A percentile compares a stretch with the other conserved stretches of the same genome.
phyloP scores from a whole-genome alignment of 92 coral and sea anemone genomes.

The Phenganax stokvisi region DNA sequence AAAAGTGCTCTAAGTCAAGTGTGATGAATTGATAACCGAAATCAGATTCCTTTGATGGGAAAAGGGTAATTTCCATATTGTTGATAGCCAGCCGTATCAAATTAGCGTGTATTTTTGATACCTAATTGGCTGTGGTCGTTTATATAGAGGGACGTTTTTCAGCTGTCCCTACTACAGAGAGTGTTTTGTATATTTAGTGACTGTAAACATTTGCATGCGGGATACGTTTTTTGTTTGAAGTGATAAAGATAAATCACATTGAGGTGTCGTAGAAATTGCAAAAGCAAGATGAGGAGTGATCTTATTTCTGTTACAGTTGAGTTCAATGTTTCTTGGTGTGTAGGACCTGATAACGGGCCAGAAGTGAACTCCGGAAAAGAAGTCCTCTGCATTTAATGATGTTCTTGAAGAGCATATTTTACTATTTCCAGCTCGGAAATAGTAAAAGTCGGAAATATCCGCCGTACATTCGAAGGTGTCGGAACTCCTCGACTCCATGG shows the following conservation, averaged over 20 bases:
- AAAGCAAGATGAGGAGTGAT: too few species aligned
- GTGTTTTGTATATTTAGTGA: not conserved
- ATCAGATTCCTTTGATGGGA: not conserved
- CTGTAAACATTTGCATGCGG: not conserved
- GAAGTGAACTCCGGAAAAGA: too few species aligned
- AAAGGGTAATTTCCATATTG: constrained; percentile 5
- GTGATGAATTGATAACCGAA: not conserved
- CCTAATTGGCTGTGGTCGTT: not conserved
- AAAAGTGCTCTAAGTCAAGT: not conserved
- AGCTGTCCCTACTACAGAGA: not conserved
- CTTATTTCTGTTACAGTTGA: too few species aligned
- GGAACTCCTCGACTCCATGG: constrained; percentile 73
- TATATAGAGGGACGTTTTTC: not conserved
- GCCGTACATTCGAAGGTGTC: constrained; percentile 86
- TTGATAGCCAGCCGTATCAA: not conserved
- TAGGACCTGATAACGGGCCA: too few species aligned
- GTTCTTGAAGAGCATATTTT: not conserved
- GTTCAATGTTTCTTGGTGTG: too few species aligned
- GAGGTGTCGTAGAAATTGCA: too few species aligned
- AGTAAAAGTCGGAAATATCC: constrained; percentile 78
- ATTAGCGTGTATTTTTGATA: constrained; percentile 4
- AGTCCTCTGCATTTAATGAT: too few species aligned
- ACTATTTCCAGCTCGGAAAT: constrained; percentile 64
- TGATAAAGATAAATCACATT: too few species aligned
- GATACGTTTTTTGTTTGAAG: too few species aligned